Conservation (phyloP, 2,797 vertebrate species). For the Hypotaenidia okinawae region DNA sequence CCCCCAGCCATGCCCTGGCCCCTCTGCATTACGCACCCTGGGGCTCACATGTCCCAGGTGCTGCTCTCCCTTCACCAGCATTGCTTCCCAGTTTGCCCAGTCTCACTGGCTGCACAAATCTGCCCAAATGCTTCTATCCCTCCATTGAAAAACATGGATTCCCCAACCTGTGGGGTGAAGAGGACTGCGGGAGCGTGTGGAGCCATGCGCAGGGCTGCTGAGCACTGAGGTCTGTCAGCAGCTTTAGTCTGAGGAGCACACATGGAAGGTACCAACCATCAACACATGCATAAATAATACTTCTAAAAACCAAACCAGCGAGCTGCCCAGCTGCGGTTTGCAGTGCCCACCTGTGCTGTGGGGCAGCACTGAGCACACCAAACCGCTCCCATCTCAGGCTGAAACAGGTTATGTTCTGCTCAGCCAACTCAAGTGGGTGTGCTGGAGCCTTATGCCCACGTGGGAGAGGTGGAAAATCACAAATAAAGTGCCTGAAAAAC, state of each 20-base stretch:
- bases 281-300: slow-evolving; percentile 12
- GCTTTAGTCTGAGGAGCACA: not conserved
- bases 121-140: accelerated
- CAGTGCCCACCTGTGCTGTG: not conserved
- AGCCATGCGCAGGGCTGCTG: not conserved
- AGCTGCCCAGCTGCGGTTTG: not conserved
- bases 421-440: not conserved
- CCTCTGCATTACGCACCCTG: not conserved
- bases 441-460: not conserved
- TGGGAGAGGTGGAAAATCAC: not conserved
- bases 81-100: not conserved
- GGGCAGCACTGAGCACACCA: not conserved
- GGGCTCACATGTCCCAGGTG: not conserved
- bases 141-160: not conserved
- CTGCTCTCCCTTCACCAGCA: accelerated
- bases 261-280: not conserved
- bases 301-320: not conserved
- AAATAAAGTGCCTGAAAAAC: slow-evolving; percentile 54
- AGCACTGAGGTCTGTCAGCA: not conserved
- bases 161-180: not conserved
- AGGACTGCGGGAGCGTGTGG: not conserved
- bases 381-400: not conserved
- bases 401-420: not conserved
- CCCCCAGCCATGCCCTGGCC: no score
- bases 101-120: not conserved